phyloP scores from a whole-genome alignment of 1,140 invertebrate genomes.

The Nymphalis io region DNA sequence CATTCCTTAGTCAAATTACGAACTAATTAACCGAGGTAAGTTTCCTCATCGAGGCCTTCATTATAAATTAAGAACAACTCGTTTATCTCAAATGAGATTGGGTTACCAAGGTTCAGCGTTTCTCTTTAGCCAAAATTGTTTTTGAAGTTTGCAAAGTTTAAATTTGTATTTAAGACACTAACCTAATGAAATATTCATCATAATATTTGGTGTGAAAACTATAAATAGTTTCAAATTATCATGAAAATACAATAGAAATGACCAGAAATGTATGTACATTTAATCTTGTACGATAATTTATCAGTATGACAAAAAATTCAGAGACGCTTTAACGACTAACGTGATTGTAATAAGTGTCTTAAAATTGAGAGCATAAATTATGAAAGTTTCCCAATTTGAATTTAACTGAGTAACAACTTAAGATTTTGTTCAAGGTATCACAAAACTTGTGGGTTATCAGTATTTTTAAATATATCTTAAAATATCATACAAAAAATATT shows the following conservation, averaged over 20 bases:
- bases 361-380: constrained; percentile 72
- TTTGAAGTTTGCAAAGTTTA: constrained; percentile 27
- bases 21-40: constrained; percentile 49
- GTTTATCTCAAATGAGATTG: constrained; percentile 51
- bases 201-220: not conserved
- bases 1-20: constrained; percentile 34
- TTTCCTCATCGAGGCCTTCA: constrained; percentile 49
- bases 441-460: constrained; percentile 36
- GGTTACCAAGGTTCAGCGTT: constrained; percentile 31
- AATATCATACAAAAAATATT: not conserved
- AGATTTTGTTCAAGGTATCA: constrained; percentile 61
- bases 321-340: constrained; percentile 52
- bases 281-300: not conserved
- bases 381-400: constrained; percentile 73
- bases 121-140: constrained; percentile 36
- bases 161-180: constrained; percentile 22
- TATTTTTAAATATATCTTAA: constrained; percentile 21
- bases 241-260: no score
- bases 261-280: no score
- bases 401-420: constrained; percentile 68
- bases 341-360: constrained; percentile 65
- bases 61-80: constrained; percentile 48
- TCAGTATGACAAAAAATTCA: constrained; percentile 28
- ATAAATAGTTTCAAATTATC: not conserved
- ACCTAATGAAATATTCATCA: constrained; percentile 12